Conservation (phyloP, 2,113 vertebrate species). For the Centropus unirufus region DNA sequence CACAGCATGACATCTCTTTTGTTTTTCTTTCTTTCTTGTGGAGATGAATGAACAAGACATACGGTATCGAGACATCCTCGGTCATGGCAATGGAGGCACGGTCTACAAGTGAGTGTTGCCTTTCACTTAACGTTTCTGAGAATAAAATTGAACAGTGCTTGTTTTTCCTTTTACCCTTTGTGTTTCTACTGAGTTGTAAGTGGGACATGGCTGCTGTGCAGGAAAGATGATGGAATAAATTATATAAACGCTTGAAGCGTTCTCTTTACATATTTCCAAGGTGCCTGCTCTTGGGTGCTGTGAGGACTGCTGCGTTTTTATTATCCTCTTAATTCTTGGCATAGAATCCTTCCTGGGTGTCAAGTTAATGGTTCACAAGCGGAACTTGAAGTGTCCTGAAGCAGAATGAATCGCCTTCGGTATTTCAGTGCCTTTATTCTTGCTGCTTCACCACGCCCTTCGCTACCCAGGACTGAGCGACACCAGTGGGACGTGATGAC, state of each 20-base stretch:
- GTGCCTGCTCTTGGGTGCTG: conserved; percentile 39
- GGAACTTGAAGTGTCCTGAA: conserved; percentile 41
- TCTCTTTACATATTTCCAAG: conserved; percentile 49
- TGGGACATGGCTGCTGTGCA: not conserved
- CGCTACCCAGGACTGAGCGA: not conserved
- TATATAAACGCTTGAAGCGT: not conserved
- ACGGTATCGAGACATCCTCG: conserved; percentile 95
- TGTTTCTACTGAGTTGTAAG: not conserved
- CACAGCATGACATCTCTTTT: conserved; percentile 81
- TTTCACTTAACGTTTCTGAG: conserved; percentile 27
- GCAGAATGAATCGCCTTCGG: conserved; percentile 9
- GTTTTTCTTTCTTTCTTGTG: conserved; percentile 81
- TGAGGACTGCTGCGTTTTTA: conserved; percentile 59
- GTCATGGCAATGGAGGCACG: conserved; percentile 96
- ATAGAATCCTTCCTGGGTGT: conserved; percentile 35
- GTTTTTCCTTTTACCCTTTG: fast-evolving
- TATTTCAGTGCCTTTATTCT: conserved; percentile 16
- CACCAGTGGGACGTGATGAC: conserved; percentile 40
- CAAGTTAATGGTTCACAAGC: conserved; percentile 33
- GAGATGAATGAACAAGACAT: conserved; percentile 99
- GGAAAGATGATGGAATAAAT: not conserved
- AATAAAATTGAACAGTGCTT: not conserved
- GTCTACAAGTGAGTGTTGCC: conserved; percentile 95
- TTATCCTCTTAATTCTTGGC: conserved; percentile 54
- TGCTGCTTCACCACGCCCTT: not conserved